These are phyloP conservation scores for Polypedilum vanderplanki DNA, from an alignment of 1,140 invertebrate genomes.

Conservation along the genomic window DNA sequence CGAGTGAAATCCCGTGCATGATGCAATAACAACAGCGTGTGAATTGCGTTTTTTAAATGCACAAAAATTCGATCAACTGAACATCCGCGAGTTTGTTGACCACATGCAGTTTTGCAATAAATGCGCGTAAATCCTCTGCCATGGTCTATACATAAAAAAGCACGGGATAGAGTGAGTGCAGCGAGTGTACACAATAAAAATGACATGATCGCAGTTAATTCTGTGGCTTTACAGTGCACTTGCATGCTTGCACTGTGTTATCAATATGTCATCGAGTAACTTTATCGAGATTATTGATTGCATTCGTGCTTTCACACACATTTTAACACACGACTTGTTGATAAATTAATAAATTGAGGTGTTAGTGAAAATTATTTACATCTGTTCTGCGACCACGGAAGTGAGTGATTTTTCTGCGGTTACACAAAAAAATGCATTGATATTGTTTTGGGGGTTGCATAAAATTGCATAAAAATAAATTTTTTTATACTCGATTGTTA, in stretches of 20 bases:
- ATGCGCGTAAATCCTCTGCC: not conserved
- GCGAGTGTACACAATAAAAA: no score
- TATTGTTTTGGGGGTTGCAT: no score
- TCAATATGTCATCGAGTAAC: not conserved
- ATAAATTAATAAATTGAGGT: no score
- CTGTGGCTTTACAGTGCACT: conserved; percentile 16
- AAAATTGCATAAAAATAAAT: not conserved
- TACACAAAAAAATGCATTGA: not conserved
- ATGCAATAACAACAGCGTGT: not conserved
- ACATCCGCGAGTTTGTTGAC: not conserved
- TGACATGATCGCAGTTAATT: conserved; percentile 6
- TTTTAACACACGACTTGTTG: no score
- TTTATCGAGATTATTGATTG: conserved; percentile 7
- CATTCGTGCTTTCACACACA: no score
- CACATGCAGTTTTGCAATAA: conserved; percentile 10
- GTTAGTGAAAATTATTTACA: no score
- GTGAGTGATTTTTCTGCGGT: conserved; percentile 16
- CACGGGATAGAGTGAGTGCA: not conserved
- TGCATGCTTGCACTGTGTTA: not conserved
- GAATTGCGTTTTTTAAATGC: conserved; percentile 19
- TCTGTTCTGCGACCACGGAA: not conserved
- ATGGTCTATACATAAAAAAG: not conserved
- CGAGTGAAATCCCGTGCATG: not conserved
- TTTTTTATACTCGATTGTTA: not conserved
- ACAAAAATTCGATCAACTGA: not conserved